Conservation (phyloP, 2,113 vertebrate species). For the Paraplagusia blochii region DNA sequence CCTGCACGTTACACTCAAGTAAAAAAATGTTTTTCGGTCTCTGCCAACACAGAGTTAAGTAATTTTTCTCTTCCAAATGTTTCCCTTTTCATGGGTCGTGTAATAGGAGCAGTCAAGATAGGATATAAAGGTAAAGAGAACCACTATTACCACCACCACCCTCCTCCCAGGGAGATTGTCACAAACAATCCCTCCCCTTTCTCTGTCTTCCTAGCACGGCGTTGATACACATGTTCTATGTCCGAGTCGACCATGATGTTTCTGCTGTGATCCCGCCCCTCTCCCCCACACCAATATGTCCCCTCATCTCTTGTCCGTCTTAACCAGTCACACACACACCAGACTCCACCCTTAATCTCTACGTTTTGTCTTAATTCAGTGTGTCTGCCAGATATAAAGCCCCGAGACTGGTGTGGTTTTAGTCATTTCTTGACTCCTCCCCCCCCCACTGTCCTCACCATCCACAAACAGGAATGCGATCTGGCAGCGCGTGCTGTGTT, state of each 20-base stretch:
- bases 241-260: constrained; percentile 91
- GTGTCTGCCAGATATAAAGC: constrained; percentile 95
- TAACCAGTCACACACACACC: constrained; percentile 81
- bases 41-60: constrained; percentile 80
- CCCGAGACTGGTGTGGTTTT: constrained; percentile 87
- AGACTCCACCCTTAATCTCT: constrained; percentile 54
- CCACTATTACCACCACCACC: constrained; percentile 66
- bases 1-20: constrained; percentile 54
- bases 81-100: constrained; percentile 77
- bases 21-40: constrained; percentile 69
- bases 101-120: constrained; percentile 80
- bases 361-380: constrained; percentile 69
- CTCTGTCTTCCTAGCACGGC: constrained; percentile 96
- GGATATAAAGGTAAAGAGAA: constrained; percentile 83
- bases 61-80: constrained; percentile 84
- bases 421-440: constrained; percentile 81
- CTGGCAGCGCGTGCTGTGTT: constrained; percentile 85
- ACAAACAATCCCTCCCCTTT: constrained; percentile 89
- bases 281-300: constrained; percentile 81
- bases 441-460: constrained; percentile 80
- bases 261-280: constrained; percentile 86
- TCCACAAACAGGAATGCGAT: constrained; percentile 92
- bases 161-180: constrained; percentile 91
- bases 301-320: constrained; percentile 86
- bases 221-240: constrained; percentile 93